Evolutionary conservation across 1,140 invertebrate genomes (phyloP), one percentile per base, ranked within the genome.

Genomic region (Bombus ignitus): DNA sequence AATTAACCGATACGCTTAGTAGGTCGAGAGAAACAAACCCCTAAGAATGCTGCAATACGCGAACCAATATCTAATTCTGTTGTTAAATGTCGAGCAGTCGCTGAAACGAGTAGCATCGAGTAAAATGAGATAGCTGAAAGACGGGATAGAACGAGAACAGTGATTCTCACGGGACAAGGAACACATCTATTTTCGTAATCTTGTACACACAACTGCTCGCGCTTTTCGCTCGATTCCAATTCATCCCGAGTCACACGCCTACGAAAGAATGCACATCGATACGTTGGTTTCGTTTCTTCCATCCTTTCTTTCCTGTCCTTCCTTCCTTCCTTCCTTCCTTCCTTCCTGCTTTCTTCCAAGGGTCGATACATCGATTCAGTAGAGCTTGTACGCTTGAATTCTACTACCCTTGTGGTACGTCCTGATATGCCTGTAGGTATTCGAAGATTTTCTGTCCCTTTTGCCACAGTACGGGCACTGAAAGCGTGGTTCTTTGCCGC

Each of bases 401-500:
- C 15, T 82, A 42, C 32, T 76, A 44, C 81, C 90, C 35, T 72
- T 81, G 81, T 96, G 82, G 93, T 93, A 89, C 85, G 93, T 90
- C 90, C 95, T 93, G 88, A 92, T 95, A 89, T 82, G 94, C 85
- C 92, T 94, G 87, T 90, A 95, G 74, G 89, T 92, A 57, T 91
- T 92, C 77, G 87, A 93, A 3, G 89, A 91, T 57, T 94, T 92
- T 39, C 90, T 91, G 71, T 91, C 89, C 35, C 87, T 91, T 74
- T 92, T 93, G 28, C 86, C 91, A 83, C 95, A 96, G 70, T 93
- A 93, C 0, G 92, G 93, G 80, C 95, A 96, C 39, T 93, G 90
- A 83, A 94, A 96, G 32, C 93, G 90, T 1, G 95, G 95, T 22
- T 95, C 95, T 73, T 96, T 96, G 28, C 96, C 95, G 76, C 92